A percentile compares a stretch with the other conserved stretches of the same genome.
Evolutionary conservation across 37 sponge, comb jelly and placozoan species (phyloP).

Genomic region (Chondrilla cf. caribensis): DNA sequence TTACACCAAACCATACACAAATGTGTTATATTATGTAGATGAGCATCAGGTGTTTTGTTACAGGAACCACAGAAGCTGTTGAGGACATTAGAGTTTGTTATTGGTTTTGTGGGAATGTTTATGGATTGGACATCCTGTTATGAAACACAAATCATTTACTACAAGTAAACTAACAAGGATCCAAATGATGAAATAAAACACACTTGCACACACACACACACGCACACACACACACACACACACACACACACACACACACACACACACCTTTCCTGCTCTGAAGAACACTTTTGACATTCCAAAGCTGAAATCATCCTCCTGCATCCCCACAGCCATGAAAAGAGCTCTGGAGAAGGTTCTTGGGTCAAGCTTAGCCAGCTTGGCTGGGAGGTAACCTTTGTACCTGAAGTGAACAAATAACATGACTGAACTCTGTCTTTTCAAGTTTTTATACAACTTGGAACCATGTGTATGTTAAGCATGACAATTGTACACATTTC

Average conservation of each 20-base stretch:
- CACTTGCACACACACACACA: too few species aligned
- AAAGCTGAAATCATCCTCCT: slow-evolving; percentile 76
- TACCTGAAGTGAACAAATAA: slow-evolving; percentile 55
- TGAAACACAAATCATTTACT: too few species aligned
- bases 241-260: background rate
- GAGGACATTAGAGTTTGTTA: too few species aligned
- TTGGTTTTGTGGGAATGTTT: too few species aligned
- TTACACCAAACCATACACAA: background rate
- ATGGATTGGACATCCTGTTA: background rate
- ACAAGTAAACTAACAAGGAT: too few species aligned
- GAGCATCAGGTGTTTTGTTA: too few species aligned
- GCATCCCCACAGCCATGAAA: slow-evolving; percentile 89
- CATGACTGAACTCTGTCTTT: too few species aligned
- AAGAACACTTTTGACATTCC: slow-evolving; percentile 96
- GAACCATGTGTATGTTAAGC: too few species aligned
- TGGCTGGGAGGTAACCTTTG: slow-evolving; percentile 61
- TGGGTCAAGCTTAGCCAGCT: slow-evolving; percentile 78
- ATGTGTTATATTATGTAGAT: background rate
- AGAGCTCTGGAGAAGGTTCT: slow-evolving; percentile 83
- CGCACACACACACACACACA: slow-evolving; percentile 1
- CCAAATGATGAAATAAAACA: too few species aligned
- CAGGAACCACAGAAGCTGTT: too few species aligned
- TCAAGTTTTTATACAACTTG: too few species aligned
- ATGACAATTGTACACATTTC: too few species aligned
- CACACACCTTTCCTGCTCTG: slow-evolving; percentile 88